Base-by-base conservation (phyloP, 2,797 vertebrate species). In the Microhierax caerulescens region DNA sequence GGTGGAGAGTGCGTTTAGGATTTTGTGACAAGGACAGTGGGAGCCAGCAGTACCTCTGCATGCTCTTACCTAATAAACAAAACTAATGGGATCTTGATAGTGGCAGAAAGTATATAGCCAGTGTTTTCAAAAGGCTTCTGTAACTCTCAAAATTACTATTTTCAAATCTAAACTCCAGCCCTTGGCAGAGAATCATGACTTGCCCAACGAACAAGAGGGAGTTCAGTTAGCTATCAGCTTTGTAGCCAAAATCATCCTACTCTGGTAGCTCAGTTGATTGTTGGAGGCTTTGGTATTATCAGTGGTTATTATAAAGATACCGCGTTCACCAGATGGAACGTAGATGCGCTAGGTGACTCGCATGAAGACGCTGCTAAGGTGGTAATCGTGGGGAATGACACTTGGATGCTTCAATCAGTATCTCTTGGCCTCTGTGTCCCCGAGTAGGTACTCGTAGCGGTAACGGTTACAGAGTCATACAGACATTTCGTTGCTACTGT, bases 401-500 rank as follows among this genome's bases (percentile, higher is more conserved):
- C 28, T 64, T 54, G 24, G 24, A 11, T 50, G 60, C 82, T 47
- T 54, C 2, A 0, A 0, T 28, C 2, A 1, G 10, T 57, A 3
- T 64, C 25, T 73, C 73, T 60, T 20, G 60, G 48, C 28, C 17
- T 75, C 10, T 1, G 0, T 34, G 57, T 80, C 30, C 21, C 36
- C 3, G 4, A 27, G 63, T 24, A 51, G 32, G 45, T 3, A 2
- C 24, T 90, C 14, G 15, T 18, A 76, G 51, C 2, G 2, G 27
- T 51, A 73, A 21, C 61, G 41, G 45, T 34, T 65, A 30, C 0
- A 83, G 41, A 36, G 48, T 70, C 36, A 53, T 43, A 59, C 5
- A 64, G 80, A 54, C 60, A 68, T 64, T 90, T 94, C 64, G 80
- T 90, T 93, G 60, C 48, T 68, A 5, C 39, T 69, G 64, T 57